Evolutionary conservation across 2,113 vertebrate genomes (phyloP), one percentile per base, ranked within the genome.

Genomic region (Paedocypris sp.): DNA sequence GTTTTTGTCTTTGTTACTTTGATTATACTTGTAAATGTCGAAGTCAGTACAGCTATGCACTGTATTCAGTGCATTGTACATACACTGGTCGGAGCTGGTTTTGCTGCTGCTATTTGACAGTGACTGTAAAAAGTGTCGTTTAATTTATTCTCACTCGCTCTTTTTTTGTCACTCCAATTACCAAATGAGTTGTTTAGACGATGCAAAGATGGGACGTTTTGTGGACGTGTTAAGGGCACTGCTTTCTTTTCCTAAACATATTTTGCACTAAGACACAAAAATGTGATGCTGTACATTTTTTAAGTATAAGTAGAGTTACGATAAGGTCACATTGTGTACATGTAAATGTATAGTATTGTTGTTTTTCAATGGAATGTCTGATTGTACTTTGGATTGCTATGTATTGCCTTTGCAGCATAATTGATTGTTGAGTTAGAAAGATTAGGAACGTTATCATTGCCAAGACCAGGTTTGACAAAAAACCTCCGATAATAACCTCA

Each of bases 251-350:
- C 79, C 43, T 76, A 77, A 75, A 75, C 76, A 81, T 79, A 70
- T 82, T 83, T 86, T 87, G 83, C 83, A 86, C 83, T 82, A 79
- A 84, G 80, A 84, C 83, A 84, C 79, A 85, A 74, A 74, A 75
- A 83, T 82, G 79, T 86, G 78, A 75, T 79, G 78, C 75, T 81
- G 81, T 84, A 83, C 22, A 82, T 78, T 86, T 87, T 85, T 83
- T 80, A 79, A 79, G 84, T 69, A 74, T 67, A 78, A 63, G 51
- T 74, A 70, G 53, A 64, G 77, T 79, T 71, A 64, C 70, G 62
- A 75, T 73, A 67, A 62, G 75, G 70, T 77, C 75, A 82, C 79
- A 62, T 60, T 54, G 68, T 74, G 57, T 61, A 71, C 81, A 64
- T 73, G 59, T 60, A 72, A 81, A 78, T 81, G 79, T 79, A 77